A percentile compares a stretch with the other conserved stretches of the same genome.
phyloP scores from a whole-genome alignment of 30 jellyfish, hydroid and myxozoan species.

The Turritopsis dohrnii region DNA sequence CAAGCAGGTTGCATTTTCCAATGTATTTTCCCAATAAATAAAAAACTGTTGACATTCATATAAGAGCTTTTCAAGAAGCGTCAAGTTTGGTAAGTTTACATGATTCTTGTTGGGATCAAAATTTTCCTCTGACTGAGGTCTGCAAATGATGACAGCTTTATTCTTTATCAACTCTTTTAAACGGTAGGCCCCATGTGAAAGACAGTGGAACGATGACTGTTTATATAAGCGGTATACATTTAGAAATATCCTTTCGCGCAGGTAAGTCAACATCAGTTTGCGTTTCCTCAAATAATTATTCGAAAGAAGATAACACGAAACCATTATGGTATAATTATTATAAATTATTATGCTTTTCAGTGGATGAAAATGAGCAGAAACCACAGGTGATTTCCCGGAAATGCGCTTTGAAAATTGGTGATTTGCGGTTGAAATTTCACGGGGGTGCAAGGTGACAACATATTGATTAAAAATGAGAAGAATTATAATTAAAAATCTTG shows the following conservation, averaged over 20 bases:
- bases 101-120: too few relatives aligned
- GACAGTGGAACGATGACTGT: constrained; percentile 78
- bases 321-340: not conserved
- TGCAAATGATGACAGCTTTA: too few relatives aligned
- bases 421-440: constrained; percentile 51
- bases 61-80: not conserved
- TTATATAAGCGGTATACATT: constrained; percentile 32
- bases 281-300: not conserved
- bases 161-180: too few relatives aligned
- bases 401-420: constrained; percentile 49
- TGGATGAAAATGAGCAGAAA: constrained; percentile 40
- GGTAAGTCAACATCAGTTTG: constrained; percentile 35
- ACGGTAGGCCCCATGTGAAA: constrained; percentile 83
- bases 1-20: not conserved
- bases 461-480: too few relatives aligned
- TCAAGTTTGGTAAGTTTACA: too few relatives aligned
- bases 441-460: constrained; percentile 99
- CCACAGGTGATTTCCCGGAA: constrained; percentile 57
- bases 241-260: constrained; percentile 43
- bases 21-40: not conserved
- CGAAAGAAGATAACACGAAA: not conserved
- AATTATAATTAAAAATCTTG: too few relatives aligned
- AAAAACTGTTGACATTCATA: too few relatives aligned
- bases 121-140: too few relatives aligned
- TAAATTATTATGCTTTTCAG: constrained; percentile 24